Evolutionary conservation across 2,888 invertebrate species (phyloP).

Genomic region (Aphidius colemani): DNA sequence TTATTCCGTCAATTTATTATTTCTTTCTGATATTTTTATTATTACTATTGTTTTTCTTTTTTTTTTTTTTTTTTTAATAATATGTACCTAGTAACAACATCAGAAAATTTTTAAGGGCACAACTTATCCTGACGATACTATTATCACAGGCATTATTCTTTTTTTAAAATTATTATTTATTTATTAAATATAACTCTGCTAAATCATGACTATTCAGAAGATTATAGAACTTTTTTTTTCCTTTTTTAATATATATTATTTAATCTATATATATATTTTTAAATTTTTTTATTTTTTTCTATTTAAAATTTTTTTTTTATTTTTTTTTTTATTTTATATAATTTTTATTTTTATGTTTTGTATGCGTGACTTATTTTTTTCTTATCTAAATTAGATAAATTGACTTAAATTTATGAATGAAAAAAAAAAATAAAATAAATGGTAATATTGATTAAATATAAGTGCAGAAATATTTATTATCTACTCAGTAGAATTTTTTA

Average conservation of each 20-base stretch:
- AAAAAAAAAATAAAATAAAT: too few species aligned
- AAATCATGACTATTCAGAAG: constrained; percentile 55
- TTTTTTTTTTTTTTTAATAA: constrained; percentile 36
- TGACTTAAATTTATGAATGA: too few species aligned
- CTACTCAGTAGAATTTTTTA: too few species aligned
- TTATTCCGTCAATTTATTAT: constrained; percentile 16
- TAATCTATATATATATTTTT: constrained; percentile 23
- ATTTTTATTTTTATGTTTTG: too few species aligned
- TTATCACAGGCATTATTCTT: constrained; percentile 71
- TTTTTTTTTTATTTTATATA: neutral
- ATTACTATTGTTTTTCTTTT: constrained; percentile 18
- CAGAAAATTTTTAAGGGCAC: constrained; percentile 69
- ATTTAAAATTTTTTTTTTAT: constrained; percentile 33
- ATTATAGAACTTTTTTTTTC: constrained; percentile 41
- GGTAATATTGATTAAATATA: too few species aligned
- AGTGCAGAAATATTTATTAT: too few species aligned
- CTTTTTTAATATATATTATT: constrained; percentile 14
- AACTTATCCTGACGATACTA: constrained; percentile 73
- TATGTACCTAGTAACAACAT: constrained; percentile 61
- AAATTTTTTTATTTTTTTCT: constrained; percentile 28
- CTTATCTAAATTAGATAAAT: too few species aligned
- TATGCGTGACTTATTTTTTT: too few species aligned
- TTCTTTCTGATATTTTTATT: constrained; percentile 14
- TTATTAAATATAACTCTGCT: constrained; percentile 53
- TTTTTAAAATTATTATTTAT: constrained; percentile 31